Conservation (phyloP, 2,113 vertebrate species). For the Gopherus evgoodei region DNA sequence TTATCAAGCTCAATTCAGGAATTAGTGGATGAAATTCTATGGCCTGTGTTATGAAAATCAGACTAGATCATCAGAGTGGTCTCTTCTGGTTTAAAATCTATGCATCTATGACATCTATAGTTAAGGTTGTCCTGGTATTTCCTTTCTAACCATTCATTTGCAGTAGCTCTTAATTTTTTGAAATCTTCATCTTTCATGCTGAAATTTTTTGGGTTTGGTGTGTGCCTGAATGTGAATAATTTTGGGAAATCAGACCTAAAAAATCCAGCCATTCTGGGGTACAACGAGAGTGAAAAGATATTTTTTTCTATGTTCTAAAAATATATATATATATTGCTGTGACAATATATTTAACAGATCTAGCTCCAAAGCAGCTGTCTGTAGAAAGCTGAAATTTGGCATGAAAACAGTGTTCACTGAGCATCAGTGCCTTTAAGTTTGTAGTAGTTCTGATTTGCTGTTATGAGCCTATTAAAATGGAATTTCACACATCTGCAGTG, state of each 20-base stretch:
- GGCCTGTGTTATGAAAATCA: background rate
- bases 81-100: background rate
- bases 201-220: background rate
- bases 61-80: background rate
- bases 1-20: background rate
- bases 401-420: background rate
- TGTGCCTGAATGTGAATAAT: background rate
- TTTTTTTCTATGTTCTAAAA: background rate
- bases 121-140: background rate
- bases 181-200: background rate
- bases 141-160: background rate
- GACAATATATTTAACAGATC: background rate
- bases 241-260: background rate
- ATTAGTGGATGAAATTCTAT: background rate
- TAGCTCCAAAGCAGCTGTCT: background rate
- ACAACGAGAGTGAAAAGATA: background rate
- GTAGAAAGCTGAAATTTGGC: background rate
- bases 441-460: background rate
- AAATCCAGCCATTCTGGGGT: background rate
- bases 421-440: background rate
- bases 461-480: background rate
- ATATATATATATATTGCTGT: background rate
- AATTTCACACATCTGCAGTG: background rate
- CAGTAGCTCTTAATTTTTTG: background rate
- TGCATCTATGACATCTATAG: background rate